These are phyloP conservation scores for Cryptotermes secundus DNA, from an alignment of 1,140 invertebrate genomes.

Conservation along the genomic window DNA sequence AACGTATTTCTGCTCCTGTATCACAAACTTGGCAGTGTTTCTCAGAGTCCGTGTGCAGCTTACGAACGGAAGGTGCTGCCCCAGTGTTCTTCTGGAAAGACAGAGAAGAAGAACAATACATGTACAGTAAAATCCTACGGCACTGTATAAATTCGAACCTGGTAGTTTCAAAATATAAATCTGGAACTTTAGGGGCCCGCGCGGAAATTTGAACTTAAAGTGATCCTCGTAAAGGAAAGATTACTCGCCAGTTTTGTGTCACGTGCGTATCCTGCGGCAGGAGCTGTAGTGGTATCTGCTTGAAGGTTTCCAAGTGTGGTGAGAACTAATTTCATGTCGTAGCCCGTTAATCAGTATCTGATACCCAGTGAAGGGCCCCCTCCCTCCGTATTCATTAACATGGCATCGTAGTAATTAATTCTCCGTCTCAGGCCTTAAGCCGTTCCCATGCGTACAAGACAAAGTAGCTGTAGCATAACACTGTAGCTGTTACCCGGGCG, in stretches of 20 bases:
- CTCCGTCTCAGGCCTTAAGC: not conserved
- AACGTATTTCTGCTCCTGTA: too few relatives aligned
- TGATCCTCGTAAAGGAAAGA: not conserved
- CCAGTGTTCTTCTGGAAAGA: too few relatives aligned
- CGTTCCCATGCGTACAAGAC: slow-evolving; percentile 12
- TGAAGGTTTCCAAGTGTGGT: not conserved
- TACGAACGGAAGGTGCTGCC: too few relatives aligned
- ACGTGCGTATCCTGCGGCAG: not conserved
- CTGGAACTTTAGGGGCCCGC: too few relatives aligned
- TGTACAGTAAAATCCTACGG: too few relatives aligned
- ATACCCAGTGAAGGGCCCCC: not conserved
- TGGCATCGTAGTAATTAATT: not conserved
- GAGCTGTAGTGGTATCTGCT: not conserved
- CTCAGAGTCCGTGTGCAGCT: too few relatives aligned
- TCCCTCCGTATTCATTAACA: not conserved
- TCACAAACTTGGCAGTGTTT: too few relatives aligned
- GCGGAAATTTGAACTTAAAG: not conserved
- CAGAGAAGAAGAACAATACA: too few relatives aligned
- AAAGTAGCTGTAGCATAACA: slow-evolving; percentile 3
- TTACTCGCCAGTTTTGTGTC: not conserved
- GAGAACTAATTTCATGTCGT: slow-evolving; percentile 10
- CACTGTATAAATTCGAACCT: too few relatives aligned
- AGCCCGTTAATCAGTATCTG: not conserved
- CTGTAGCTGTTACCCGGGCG: not conserved
- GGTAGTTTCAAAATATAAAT: too few relatives aligned